Evolutionary conservation across 2,888 invertebrate species (phyloP), one percentile per base, ranked within the genome.

Genomic region (Patella caerulea): DNA sequence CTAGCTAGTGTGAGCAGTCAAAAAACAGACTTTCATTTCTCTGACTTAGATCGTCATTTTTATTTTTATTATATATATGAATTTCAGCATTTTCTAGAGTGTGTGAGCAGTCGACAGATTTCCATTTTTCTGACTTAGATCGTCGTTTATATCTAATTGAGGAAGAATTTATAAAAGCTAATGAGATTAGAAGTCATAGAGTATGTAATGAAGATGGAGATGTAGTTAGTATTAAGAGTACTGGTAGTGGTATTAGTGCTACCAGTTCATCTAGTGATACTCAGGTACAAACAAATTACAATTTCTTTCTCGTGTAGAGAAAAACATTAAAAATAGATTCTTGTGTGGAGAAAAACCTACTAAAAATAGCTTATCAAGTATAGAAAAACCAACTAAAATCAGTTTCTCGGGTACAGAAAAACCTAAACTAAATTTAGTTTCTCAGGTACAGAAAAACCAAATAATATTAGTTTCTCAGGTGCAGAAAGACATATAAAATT

Each of bases 1-100:
- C 94, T 74, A 93, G 93, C 75, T 93, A 95, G 72, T 95, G 95
- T 88, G 95, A 95, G 86, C 93, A 94, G 90, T 96, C 96, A 0
- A n/a, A n/a, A n/a, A n/a, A 97, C 98, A 2, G 99, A 99, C 92
- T 97, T 98, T 90, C 99, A 99, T 93, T 99, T 99, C 92, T 93
- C 95, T 0, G 94, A 95, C 88, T 93, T 97, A 79, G 96, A 97
- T 84, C 94, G 95, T 80, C 98, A 99, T 93, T 93, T 99, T 81
- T 34, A 34, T 34, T 34, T 34, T 34, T 34, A 0, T 34, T 34
- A 34, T 5, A 34, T 34, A 45, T 45, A 0, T 45, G 45, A 45
- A 45, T 91, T 92, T 56, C 86, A 95, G 95, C 95, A 85, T 94
- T 96, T 91, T 93, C 94, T 74, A 93, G 93, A 75, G 93, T 95